A percentile compares a stretch with the other conserved stretches of the same genome.
These are phyloP conservation scores for Drosophila birchii DNA, from an alignment of 2,888 invertebrate genomes.

Conservation along the genomic window DNA sequence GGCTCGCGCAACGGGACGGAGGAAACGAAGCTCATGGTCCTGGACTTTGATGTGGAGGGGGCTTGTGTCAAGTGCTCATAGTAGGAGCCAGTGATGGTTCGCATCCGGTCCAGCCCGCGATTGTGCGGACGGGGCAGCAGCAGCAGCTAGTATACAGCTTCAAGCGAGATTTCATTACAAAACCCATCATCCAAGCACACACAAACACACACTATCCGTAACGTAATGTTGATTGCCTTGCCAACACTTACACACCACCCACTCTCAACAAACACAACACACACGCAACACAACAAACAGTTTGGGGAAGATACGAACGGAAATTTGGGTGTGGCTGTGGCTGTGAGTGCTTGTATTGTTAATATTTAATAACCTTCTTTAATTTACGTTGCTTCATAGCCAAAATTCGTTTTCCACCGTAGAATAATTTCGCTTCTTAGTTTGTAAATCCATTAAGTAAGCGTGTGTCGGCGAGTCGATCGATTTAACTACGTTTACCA, in stretches of 20 bases:
- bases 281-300: slow-evolving; percentile 39
- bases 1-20: slow-evolving; percentile 99
- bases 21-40: slow-evolving; percentile 98
- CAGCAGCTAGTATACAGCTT: slow-evolving; percentile 51
- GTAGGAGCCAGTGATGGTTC: slow-evolving; percentile 56
- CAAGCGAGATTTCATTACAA: slow-evolving; percentile 54
- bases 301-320: slow-evolving; percentile 13
- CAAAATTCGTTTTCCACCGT: slow-evolving; percentile 77
- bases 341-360: slow-evolving; percentile 49
- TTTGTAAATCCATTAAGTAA: slow-evolving; percentile 56
- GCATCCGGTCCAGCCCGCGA: slow-evolving; percentile 23
- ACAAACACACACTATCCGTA: slow-evolving; percentile 43
- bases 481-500: slow-evolving; percentile 22
- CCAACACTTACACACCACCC: slow-evolving; percentile 59
- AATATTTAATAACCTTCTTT: slow-evolving; percentile 58
- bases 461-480: slow-evolving; percentile 36
- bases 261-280: slow-evolving; percentile 38
- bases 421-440: slow-evolving; percentile 73
- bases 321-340: slow-evolving; percentile 58
- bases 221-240: slow-evolving; percentile 73
- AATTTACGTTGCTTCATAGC: slow-evolving; percentile 73
- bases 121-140: slow-evolving; percentile 54
- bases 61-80: slow-evolving; percentile 87
- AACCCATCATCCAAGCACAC: slow-evolving; percentile 38
- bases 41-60: slow-evolving; percentile 97